Base-by-base conservation (phyloP, 2,797 vertebrate genomes). In the Ctenopoma multispine region DNA sequence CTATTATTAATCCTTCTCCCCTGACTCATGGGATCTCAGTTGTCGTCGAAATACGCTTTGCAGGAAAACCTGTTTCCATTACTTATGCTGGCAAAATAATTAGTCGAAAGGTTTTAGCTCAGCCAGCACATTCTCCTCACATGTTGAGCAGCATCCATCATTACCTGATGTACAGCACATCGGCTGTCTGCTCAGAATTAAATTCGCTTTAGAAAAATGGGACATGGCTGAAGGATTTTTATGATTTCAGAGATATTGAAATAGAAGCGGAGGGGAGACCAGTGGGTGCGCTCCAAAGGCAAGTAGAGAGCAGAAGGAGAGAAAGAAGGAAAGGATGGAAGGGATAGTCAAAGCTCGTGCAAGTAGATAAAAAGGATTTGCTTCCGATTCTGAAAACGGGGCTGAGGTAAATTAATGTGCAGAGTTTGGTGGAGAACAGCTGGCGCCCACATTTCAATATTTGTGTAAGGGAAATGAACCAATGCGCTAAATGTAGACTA, bases 201-300 rank as follows among this genome's bases (percentile, higher is more conserved):
- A 87, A 92, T 90, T 90, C 8, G 53, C 82, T 89, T 91, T 87
- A 81, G 84, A 91, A 82, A 80, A 90, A 90, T 87, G 69, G 87
- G 87, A 92, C 89, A 92, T 87, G 91, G 86, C 85, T 92, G 91
- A 93, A 79, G 79, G 89, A 90, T 89, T 92, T 92, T 92, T 92
- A 93, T 87, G 91, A 93, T 93, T 92, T 90, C 72, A 87, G 75
- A 87, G 84, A 90, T 92, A 92, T 90, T 91, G 89, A 90, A 92
- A 90, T 90, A 76, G 82, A 90, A 82, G 75, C 69, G 65, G 81
- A 80, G 66, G 46, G 55, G 76, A 72, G 68, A 78, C 60, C 57
- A 67, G 69, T 46, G 66, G 54, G 76, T 74, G 69, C 53, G 66
- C 69, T 75, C 65, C 3, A 48, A 82, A 76, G 59, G 80, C 7